A percentile compares a stretch with the other conserved stretches of the same genome.
phyloP scores from a whole-genome alignment of 2,113 vertebrate genomes.

The Campylorhamphus procurvoides region DNA sequence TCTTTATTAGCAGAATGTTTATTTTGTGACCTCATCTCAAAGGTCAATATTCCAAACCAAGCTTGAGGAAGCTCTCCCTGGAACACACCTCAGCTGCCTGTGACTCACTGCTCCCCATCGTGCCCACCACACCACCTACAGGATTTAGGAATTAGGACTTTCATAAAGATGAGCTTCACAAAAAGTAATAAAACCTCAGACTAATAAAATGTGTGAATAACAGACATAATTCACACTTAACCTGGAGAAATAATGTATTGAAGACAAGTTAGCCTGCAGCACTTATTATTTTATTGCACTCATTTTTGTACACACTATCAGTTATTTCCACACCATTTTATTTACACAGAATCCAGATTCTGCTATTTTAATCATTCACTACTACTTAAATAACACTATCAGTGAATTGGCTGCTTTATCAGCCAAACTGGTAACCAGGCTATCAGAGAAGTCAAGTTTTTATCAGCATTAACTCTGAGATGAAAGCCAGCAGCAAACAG shows the following conservation, averaged over 20 bases:
- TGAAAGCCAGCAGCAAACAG: slow-evolving; percentile 15
- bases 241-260: neutral
- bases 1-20: neutral
- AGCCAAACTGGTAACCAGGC: slow-evolving; percentile 31
- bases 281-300: slow-evolving; percentile 34
- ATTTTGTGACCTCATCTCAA: neutral
- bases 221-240: neutral
- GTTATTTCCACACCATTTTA: slow-evolving; percentile 32
- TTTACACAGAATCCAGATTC: slow-evolving; percentile 58
- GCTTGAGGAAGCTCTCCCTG: neutral
- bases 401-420: slow-evolving; percentile 58
- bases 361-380: slow-evolving; percentile 58
- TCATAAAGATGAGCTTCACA: neutral
- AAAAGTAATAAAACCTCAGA: neutral
- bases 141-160: neutral
- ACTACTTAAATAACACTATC: slow-evolving; percentile 67
- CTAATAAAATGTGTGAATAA: neutral
- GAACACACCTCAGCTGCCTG: neutral
- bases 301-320: slow-evolving; percentile 15
- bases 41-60: neutral
- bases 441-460: slow-evolving; percentile 9
- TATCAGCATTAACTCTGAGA: slow-evolving; percentile 30
- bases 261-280: neutral
- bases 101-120: neutral
- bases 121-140: accelerated